These are phyloP conservation scores for Pygocentrus nattereri DNA, from an alignment of 2,797 vertebrate species.

Conservation along the genomic window DNA sequence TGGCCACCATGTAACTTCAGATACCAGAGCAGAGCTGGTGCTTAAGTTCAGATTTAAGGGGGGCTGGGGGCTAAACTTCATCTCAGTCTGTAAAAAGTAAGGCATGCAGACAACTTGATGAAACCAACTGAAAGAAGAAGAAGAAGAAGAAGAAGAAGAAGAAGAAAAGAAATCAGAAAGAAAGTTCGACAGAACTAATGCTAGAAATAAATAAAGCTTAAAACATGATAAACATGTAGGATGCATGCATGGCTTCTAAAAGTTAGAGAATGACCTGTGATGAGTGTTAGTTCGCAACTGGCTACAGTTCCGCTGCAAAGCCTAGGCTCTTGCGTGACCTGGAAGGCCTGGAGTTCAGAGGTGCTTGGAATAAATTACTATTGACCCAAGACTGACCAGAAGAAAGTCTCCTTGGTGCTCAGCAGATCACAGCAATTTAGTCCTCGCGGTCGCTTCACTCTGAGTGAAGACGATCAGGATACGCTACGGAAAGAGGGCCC, in stretches of 20 bases:
- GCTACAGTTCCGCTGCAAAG: slow-evolving; percentile 70
- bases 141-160: slow-evolving; percentile 62
- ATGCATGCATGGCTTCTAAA: slow-evolving; percentile 76
- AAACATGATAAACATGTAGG: slow-evolving; percentile 71
- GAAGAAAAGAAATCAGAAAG: slow-evolving; percentile 64
- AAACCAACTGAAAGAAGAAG: slow-evolving; percentile 63
- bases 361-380: slow-evolving; percentile 51
- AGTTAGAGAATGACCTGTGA: slow-evolving; percentile 74
- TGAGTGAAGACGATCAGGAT: slow-evolving; percentile 37
- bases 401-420: slow-evolving; percentile 63
- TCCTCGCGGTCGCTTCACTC: slow-evolving; percentile 32
- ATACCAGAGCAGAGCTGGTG: slow-evolving; percentile 48
- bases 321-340: slow-evolving; percentile 14
- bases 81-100: slow-evolving; percentile 61
- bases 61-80: slow-evolving; percentile 62
- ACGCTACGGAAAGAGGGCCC: slow-evolving; percentile 13
- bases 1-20: slow-evolving; percentile 52
- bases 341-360: not conserved
- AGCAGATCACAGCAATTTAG: slow-evolving; percentile 67
- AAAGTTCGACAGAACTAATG: slow-evolving; percentile 58
- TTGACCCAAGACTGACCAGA: slow-evolving; percentile 44
- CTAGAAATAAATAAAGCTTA: slow-evolving; percentile 62
- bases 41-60: slow-evolving; percentile 60
- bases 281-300: slow-evolving; percentile 81
- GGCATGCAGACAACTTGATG: slow-evolving; percentile 73